Evolutionary conservation across 2,113 vertebrate genomes (phyloP).

Genomic region (Etia nguti): DNA sequence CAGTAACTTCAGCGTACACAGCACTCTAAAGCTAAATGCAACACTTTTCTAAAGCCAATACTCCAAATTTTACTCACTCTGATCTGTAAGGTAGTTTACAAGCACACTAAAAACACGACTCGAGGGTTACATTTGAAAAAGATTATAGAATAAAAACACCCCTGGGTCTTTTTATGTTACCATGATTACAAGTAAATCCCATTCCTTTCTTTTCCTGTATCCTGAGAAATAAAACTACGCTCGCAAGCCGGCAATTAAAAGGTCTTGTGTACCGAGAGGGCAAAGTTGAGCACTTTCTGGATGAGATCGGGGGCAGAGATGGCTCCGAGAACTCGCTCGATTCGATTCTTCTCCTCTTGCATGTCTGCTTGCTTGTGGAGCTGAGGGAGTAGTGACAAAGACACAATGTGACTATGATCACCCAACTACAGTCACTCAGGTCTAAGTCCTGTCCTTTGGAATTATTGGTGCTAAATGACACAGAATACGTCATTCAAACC

Average conservation of each 20-base stretch:
- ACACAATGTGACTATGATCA: background rate
- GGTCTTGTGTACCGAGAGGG: slow-evolving; percentile 84
- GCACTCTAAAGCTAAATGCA: background rate
- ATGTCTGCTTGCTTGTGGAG: slow-evolving; percentile 98
- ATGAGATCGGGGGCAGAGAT: slow-evolving; percentile 92
- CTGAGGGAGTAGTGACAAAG: slow-evolving; percentile 52
- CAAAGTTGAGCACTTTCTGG: slow-evolving; percentile 94
- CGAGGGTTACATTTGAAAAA: fast-evolving
- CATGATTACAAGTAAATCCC: background rate
- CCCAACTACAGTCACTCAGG: background rate
- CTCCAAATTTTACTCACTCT: background rate
- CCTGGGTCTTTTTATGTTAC: background rate
- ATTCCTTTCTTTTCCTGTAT: background rate
- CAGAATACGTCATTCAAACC: background rate
- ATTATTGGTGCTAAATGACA: background rate
- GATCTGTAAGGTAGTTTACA: no score
- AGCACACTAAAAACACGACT: background rate
- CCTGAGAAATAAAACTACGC: background rate
- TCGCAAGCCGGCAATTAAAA: fast-evolving
- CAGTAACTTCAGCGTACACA: background rate
- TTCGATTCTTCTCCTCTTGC: slow-evolving; percentile 97
- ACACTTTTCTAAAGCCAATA: background rate
- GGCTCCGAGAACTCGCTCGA: slow-evolving; percentile 92
- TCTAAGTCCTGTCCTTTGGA: background rate
- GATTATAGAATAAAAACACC: background rate